A percentile compares a stretch with the other conserved stretches of the same genome.
These are phyloP conservation scores for Apodemia zela DNA, from an alignment of 2,888 invertebrate species.

Conservation along the genomic window DNA sequence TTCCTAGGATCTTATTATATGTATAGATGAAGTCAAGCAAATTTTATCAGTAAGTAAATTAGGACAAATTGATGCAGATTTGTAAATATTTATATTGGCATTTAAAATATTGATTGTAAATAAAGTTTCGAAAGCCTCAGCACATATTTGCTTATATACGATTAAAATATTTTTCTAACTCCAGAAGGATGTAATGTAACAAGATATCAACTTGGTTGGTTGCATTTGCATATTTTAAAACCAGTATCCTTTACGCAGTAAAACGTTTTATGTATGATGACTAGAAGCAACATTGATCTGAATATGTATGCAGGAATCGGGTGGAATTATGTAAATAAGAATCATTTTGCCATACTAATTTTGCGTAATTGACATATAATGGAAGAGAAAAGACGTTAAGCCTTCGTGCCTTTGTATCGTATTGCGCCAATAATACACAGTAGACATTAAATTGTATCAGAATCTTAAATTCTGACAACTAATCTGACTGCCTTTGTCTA, in stretches of 20 bases:
- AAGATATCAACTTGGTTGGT: background rate
- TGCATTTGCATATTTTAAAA: slow-evolving; percentile 9
- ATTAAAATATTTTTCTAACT: slow-evolving; percentile 9
- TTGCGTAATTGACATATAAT: background rate
- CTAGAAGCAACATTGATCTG: background rate
- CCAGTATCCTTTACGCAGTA: slow-evolving; percentile 8
- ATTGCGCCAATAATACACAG: too few relatives aligned
- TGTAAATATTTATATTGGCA: slow-evolving; percentile 1
- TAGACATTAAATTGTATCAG: too few relatives aligned
- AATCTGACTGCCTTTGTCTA: too few relatives aligned
- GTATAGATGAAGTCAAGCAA: too few relatives aligned
- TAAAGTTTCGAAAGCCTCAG: background rate
- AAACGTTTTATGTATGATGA: background rate
- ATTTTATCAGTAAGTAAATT: background rate
- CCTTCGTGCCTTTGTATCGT: too few relatives aligned
- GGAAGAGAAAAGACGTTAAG: too few relatives aligned
- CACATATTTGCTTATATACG: background rate
- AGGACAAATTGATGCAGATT: background rate
- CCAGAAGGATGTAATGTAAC: background rate
- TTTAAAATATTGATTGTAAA: background rate
- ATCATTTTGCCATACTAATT: background rate
- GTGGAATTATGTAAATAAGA: slow-evolving; percentile 11
- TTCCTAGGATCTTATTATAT: too few relatives aligned
- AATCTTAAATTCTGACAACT: too few relatives aligned
- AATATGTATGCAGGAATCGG: background rate